These are phyloP conservation scores for Buceros bicornis DNA, from an alignment of 2,797 vertebrate genomes.

Conservation along the genomic window DNA sequence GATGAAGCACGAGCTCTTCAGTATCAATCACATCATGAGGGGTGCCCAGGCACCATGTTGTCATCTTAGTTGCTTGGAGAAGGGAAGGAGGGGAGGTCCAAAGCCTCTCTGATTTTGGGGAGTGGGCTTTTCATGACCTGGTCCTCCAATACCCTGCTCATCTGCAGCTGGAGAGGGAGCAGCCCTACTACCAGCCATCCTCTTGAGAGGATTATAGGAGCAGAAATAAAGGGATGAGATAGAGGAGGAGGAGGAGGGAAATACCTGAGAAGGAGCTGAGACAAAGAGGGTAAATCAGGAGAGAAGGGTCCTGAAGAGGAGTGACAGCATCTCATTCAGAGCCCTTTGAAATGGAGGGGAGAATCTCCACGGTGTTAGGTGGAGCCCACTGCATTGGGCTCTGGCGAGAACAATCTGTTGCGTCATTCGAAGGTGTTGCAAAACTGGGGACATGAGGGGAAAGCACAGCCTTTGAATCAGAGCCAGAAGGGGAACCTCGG, in stretches of 20 bases:
- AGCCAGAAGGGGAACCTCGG: not conserved
- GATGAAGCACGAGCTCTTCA: not conserved
- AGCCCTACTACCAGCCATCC: not conserved
- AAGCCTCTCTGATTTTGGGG: not conserved
- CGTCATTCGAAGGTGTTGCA: slow-evolving; percentile 10
- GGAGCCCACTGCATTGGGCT: not conserved
- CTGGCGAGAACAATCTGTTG: fast-evolving
- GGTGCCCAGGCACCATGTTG: not conserved
- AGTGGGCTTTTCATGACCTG: not conserved
- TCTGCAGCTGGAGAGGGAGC: not conserved
- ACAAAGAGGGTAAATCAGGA: not conserved
- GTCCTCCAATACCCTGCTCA: not conserved
- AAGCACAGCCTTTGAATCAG: not conserved
- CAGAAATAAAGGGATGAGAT: not conserved
- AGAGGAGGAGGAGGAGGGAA: not conserved
- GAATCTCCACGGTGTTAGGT: not conserved
- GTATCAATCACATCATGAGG: not conserved
- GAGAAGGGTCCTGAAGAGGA: not conserved
- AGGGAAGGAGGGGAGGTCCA: not conserved
- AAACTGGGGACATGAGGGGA: not conserved
- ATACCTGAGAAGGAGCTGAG: not conserved
- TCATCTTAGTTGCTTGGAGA: not conserved
- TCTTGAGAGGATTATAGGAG: not conserved
- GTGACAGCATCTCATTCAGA: not conserved
- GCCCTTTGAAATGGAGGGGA: not conserved